phyloP scores from a whole-genome alignment of 1,140 invertebrate species.

The Thereuonema tuberculata region DNA sequence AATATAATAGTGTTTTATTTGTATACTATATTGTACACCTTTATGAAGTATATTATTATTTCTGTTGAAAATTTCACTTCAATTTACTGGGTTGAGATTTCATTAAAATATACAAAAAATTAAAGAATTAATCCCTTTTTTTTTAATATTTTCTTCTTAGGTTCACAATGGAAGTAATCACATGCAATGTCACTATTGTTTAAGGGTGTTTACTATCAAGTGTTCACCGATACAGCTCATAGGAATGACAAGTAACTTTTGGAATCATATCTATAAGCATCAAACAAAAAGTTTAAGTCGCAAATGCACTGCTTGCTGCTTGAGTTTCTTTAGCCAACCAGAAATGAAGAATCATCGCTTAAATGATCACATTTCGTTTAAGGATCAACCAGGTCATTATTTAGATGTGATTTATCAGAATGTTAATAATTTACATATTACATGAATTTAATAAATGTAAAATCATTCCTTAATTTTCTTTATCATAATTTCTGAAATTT shows the following conservation, averaged over 20 bases:
- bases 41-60: too few relatives aligned
- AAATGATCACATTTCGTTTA: constrained; percentile 2
- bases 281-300: constrained; percentile 11
- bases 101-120: background rate
- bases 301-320: constrained; percentile 13
- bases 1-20: too few relatives aligned
- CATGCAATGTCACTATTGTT: constrained; percentile 34
- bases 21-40: too few relatives aligned
- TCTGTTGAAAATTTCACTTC: background rate
- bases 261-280: constrained; percentile 12
- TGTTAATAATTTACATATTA: background rate
- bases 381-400: background rate
- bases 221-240: background rate
- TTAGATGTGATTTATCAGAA: background rate
- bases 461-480: background rate
- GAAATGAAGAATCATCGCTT: constrained; percentile 8
- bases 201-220: constrained; percentile 29
- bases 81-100: background rate
- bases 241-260: constrained; percentile 10
- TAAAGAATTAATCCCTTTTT: too few relatives aligned
- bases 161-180: constrained; percentile 21
- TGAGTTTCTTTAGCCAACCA: constrained; percentile 6
- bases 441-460: background rate
- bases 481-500: background rate
- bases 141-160: constrained; percentile 1